These are phyloP conservation scores for Rhineura floridana DNA, from an alignment of 2,113 vertebrate genomes.

Conservation along the genomic window DNA sequence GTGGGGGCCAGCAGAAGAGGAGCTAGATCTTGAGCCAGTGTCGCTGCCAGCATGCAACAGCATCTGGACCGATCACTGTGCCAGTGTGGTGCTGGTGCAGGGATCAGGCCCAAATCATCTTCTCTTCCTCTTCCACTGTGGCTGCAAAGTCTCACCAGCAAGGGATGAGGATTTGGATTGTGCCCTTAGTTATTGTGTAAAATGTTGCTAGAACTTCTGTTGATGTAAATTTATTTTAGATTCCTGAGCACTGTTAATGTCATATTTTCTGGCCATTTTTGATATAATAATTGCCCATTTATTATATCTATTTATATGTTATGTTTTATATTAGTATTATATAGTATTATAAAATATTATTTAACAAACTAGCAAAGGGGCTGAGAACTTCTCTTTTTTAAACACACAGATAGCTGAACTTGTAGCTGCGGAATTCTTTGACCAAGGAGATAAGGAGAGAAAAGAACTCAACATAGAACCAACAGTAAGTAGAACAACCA, in stretches of 20 bases:
- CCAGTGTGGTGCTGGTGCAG: too few species aligned
- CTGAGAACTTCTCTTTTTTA: conserved; percentile 38
- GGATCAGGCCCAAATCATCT: too few species aligned
- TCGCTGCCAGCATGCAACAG: too few species aligned
- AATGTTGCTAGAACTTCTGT: not conserved
- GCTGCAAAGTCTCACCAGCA: too few species aligned
- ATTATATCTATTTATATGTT: not conserved
- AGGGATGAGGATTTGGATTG: too few species aligned
- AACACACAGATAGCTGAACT: conserved; percentile 90
- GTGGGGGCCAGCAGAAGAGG: too few species aligned
- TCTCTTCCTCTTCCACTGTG: too few species aligned
- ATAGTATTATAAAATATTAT: not conserved
- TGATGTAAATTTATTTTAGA: not conserved
- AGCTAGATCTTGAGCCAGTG: too few species aligned
- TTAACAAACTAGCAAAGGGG: not conserved
- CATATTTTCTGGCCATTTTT: not conserved
- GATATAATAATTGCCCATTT: not conserved
- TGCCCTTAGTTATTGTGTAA: not conserved
- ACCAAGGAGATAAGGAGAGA: conserved; percentile 96
- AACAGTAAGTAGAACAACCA: conserved; percentile 80
- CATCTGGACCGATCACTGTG: too few species aligned
- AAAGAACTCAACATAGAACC: conserved; percentile 95
- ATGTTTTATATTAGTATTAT: not conserved
- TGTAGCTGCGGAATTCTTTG: conserved; percentile 95
- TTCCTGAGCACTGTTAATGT: not conserved